Base-by-base conservation (phyloP, 2,113 vertebrate genomes). In the Chauna torquata region DNA sequence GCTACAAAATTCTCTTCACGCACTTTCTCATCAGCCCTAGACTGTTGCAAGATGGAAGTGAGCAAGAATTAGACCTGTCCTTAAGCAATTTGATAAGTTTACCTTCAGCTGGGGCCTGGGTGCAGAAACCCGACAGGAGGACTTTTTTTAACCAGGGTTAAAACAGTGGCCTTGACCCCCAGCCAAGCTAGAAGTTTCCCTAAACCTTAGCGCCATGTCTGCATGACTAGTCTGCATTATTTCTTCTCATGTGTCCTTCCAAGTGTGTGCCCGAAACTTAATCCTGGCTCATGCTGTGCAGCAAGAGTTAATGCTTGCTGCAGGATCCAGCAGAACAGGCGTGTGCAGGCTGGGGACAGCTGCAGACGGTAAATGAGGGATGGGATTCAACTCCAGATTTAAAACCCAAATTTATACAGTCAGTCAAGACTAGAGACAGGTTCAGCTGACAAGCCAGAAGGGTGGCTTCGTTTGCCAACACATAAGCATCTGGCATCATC, bases 171-270 rank as follows among this genome's bases (percentile, higher is more conserved):
- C 70, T 85, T 61, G 65, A 69, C 15, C 15, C 28, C 17, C 25
- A 75, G 32, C 23, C 69, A 78, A 38, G 65, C 34, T 58, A 0
- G 36, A 61, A 54, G 2, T 27, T 90, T 83, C 40, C 42, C 74
- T 66, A 50, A 87, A 87, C 23, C 24, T 72, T 45, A 79, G 64
- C 36, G 28, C 58, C 1, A 0, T 5, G 40, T 55, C 57, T 50
- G 49, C 54, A 27, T 4, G 40, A 75, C 11, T n/a, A 27, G 54
- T 20, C 57, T 86, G 12, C 57, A 34, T 75, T 89, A 44, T 93
- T 88, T 78, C 83, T 91, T 83, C 83, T 84, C 86, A 36, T 20
- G 32, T 93, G 88, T 91, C 84, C 61, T 65, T 91, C 52, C 52
- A 61, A 64, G 72, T 64, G 94, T 87, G 77, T 75, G 57, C n/a